Evolutionary conservation across 2,113 vertebrate species (phyloP).

Genomic region (Egretta garzetta): DNA sequence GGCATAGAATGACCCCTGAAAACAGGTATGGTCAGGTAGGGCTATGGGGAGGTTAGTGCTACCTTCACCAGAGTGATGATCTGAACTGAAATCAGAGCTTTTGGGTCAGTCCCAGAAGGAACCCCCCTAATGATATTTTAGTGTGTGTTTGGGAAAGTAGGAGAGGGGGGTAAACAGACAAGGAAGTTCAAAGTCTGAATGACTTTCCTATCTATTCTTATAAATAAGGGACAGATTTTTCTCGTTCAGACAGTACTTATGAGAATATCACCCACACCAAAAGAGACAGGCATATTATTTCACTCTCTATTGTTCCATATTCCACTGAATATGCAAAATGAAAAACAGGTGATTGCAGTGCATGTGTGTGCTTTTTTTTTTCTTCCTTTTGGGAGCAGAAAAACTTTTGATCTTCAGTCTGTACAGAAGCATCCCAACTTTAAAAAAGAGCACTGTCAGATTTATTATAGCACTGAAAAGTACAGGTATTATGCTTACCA

Average conservation of each 20-base stretch:
- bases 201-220: constrained; percentile 14
- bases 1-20: background rate
- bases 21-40: background rate
- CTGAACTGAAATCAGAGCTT: background rate
- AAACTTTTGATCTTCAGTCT: constrained; percentile 79
- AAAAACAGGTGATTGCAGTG: constrained; percentile 77
- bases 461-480: constrained; percentile 81
- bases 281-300: constrained; percentile 51
- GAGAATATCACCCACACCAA: constrained; percentile 66
- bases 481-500: constrained; percentile 81
- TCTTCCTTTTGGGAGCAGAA: constrained; percentile 27
- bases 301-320: constrained; percentile 41
- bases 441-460: constrained; percentile 72
- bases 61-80: background rate
- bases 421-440: constrained; percentile 78
- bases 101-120: background rate
- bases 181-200: constrained; percentile 17
- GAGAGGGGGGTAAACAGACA: background rate
- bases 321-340: constrained; percentile 67
- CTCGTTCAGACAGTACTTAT: constrained; percentile 66
- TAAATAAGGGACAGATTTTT: constrained; percentile 36
- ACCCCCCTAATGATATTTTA: background rate
- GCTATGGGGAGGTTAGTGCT: background rate
- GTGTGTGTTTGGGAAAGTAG: background rate
- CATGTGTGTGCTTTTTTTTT: background rate